Conservation (phyloP, 1,140 invertebrate species). For the Drosophila mojavensis region DNA sequence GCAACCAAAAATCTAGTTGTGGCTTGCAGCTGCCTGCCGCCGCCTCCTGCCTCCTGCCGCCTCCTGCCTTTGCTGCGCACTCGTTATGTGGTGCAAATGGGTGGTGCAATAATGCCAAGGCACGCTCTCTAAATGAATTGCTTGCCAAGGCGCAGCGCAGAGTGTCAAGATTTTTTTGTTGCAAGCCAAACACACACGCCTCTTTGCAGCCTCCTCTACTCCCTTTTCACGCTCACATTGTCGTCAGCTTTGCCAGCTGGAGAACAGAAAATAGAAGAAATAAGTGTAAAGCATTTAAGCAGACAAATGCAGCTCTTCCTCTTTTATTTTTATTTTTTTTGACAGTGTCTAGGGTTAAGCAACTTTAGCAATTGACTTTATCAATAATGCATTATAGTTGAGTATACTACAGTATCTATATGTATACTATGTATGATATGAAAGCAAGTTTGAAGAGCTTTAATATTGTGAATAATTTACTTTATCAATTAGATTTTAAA, state of each 20-base stretch:
- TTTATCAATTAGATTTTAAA: too few relatives aligned
- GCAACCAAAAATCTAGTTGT: slow-evolving; percentile 77
- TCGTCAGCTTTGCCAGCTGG: slow-evolving; percentile 8
- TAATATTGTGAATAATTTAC: too few relatives aligned
- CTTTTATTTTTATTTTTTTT: slow-evolving; percentile 18
- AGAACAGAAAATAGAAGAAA: slow-evolving; percentile 12
- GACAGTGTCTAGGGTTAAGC: background rate
- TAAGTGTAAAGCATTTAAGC: slow-evolving; percentile 64
- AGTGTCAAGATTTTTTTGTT: slow-evolving; percentile 34
- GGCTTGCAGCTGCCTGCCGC: slow-evolving; percentile 43
- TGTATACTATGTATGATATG: background rate
- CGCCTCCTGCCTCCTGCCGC: slow-evolving; percentile 8
- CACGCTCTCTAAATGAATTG: slow-evolving; percentile 64
- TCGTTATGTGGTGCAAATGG: slow-evolving; percentile 7
- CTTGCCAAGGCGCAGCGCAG: slow-evolving; percentile 27
- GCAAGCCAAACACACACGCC: background rate
- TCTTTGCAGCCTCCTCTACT: too few relatives aligned
- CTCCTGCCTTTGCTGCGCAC: background rate
- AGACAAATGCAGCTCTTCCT: slow-evolving; percentile 21
- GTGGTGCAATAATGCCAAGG: slow-evolving; percentile 42
- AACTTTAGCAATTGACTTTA: background rate
- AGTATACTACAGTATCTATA: background rate
- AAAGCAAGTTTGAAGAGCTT: too few relatives aligned
- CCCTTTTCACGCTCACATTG: background rate
- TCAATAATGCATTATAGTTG: background rate